Evolutionary conservation across 2,797 vertebrate species (phyloP), one percentile per base, ranked within the genome.

Genomic region (Notamacropus eugenii): DNA sequence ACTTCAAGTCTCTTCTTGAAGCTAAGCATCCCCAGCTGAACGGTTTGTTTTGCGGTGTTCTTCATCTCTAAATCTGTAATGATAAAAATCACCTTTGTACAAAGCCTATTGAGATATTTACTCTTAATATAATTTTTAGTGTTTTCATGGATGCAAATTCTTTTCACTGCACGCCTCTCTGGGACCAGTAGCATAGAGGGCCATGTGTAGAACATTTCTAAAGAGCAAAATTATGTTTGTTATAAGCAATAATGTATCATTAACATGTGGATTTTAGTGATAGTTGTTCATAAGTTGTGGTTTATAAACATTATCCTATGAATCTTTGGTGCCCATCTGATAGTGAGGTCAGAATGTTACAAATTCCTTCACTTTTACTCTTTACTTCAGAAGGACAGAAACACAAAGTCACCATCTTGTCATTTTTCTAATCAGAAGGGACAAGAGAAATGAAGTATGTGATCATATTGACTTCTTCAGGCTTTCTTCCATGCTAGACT

Each of bases 251-350:
- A 95, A 94, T 82, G 55, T 95, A 90, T 97, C 96, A 96, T 98
- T 98, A 97, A 95, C 94, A 95, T 97, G 95, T 97, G 97, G 97
- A 97, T 97, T 97, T 98, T 98, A 97, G 96, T 91, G 40, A 91
- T 91, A 55, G 54, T 34, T 31, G 5, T 91, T 91, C 93, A 90
- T 96, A 94, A 95, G 94, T 96, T 90, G 91, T 95, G 55, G 90
- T 96, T 96, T 97, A 95, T 96, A 97, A 96, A 97, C 97, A 97
- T 97, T 97, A 97, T 97, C 94, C 97, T 97, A 96, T 97, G 97
- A 97, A 97, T 97, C 93, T 95, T 95, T 97, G 91, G n/a, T 97
- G 94, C 27, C 94, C 55, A 96, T 87, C 90, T 93, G 94, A 95
- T 50, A 28, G 0, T 93, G 94, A 12, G 29, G 97, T 92, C 58